Percentiles rank a stretch among this genome's conserved stretches.
Conservation (phyloP, 2,797 vertebrate species). For the Anisognathus igniventris region DNA sequence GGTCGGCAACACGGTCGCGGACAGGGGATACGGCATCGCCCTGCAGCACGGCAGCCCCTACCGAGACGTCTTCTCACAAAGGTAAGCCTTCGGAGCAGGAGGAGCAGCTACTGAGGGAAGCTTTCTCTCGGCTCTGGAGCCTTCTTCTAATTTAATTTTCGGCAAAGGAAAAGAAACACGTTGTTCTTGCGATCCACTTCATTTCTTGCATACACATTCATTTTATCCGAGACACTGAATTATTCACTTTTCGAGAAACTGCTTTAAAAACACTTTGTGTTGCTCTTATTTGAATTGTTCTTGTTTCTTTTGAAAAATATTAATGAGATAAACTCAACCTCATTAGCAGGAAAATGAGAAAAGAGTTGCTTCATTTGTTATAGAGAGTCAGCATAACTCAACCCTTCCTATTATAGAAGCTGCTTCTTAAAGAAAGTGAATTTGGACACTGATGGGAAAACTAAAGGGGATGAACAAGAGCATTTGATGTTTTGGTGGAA, state of each 20-base stretch:
- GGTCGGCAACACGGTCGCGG: constrained; percentile 85
- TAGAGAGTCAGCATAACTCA: not conserved
- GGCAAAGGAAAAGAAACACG: not conserved
- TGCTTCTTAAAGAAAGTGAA: not conserved
- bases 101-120: not conserved
- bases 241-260: not conserved
- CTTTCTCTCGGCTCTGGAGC: not conserved
- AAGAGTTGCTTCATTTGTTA: not conserved
- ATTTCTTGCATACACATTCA: not conserved
- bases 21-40: constrained; percentile 95
- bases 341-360: not conserved
- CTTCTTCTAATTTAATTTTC: not conserved
- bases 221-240: not conserved
- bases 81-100: constrained; percentile 73
- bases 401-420: not conserved
- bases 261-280: not conserved
- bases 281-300: not conserved
- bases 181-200: not conserved
- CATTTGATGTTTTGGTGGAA: not conserved
- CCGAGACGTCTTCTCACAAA: constrained; percentile 95
- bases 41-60: constrained; percentile 98
- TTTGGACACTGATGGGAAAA: not conserved
- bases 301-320: not conserved
- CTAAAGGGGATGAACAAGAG: not conserved
- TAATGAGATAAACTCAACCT: not conserved